Base-by-base conservation (phyloP, 2,797 vertebrate genomes). In the Fistularia commersonii region DNA sequence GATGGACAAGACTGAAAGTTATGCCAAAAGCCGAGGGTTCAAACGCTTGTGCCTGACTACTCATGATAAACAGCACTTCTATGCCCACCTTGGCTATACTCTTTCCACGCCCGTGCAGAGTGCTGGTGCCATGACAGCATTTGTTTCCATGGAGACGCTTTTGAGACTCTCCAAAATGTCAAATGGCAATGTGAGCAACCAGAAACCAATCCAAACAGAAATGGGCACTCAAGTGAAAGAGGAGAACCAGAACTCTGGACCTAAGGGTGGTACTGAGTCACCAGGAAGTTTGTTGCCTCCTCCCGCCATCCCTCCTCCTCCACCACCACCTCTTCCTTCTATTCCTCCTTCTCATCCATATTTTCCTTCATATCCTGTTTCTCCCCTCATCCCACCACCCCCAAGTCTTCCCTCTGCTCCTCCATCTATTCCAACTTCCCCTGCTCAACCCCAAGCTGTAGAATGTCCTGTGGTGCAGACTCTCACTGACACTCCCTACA, bases 51-150 rank as follows among this genome's bases (percentile, higher is more conserved):
- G 84, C 62, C 92, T 98, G 45, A 97, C 93, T 61, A 98, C 97
- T 0, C 96, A 95, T 0, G 94, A 99, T 54, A 94, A 98, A 77
- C 91, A 96, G 78, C 76, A 90, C 51, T 99, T 99, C 82, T 98
- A 98, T 1, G 81, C 89, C 42, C 96, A 94, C 70, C 76, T 99
- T 13, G 96, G 95, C 41, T 99, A 92, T 0, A 57, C 56, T 14
- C 82, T 91, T 46, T 91, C 93, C 0, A 65, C 82, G 5, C 96
- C 96, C 0, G 95, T 98, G 63, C 94, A 97, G 84, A 95, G 69
- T 0, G 72, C 93, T 1, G 91, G 91, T 1, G 88, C 92, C 43
- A 81, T 93, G 73, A 90, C 90, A 5, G 63, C 81, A 0, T 71
- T 89, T 10, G 76, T 97, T 65, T 87, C 93, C 2, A 54, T 90